These are phyloP conservation scores for Xerus rutilus DNA, from an alignment of 2,797 vertebrate species.

Conservation along the genomic window DNA sequence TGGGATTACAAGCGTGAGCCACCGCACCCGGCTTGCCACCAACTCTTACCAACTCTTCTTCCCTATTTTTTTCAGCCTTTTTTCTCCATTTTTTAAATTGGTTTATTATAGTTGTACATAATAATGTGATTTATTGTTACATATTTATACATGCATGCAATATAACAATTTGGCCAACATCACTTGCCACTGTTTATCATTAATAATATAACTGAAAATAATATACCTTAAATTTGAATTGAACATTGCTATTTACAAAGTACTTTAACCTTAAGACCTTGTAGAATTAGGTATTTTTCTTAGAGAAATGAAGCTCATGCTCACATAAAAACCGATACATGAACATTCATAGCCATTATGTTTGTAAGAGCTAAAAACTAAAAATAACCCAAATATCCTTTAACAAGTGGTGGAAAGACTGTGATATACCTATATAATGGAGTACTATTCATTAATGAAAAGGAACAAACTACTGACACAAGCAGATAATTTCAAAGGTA, in stretches of 20 bases:
- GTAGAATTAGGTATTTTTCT: not conserved
- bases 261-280: not conserved
- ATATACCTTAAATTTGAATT: constrained; percentile 9
- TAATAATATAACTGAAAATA: not conserved
- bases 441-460: not conserved
- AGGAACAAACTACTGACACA: not conserved
- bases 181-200: not conserved
- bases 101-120: too few relatives aligned
- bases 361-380: not conserved
- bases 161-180: too few relatives aligned
- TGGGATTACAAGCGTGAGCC: too few relatives aligned
- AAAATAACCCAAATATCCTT: not conserved
- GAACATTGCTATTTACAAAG: not conserved
- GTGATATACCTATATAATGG: not conserved
- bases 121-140: too few relatives aligned
- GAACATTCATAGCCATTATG: not conserved
- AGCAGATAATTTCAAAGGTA: not conserved
- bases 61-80: not conserved
- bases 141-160: too few relatives aligned
- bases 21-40: too few relatives aligned
- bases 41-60: not conserved
- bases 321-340: not conserved
- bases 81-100: too few relatives aligned
- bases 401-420: not conserved
- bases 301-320: constrained; percentile 11